A percentile compares a stretch with the other conserved stretches of the same genome.
Conservation (phyloP, 2,888 invertebrate genomes). For the Lottia scabra region DNA sequence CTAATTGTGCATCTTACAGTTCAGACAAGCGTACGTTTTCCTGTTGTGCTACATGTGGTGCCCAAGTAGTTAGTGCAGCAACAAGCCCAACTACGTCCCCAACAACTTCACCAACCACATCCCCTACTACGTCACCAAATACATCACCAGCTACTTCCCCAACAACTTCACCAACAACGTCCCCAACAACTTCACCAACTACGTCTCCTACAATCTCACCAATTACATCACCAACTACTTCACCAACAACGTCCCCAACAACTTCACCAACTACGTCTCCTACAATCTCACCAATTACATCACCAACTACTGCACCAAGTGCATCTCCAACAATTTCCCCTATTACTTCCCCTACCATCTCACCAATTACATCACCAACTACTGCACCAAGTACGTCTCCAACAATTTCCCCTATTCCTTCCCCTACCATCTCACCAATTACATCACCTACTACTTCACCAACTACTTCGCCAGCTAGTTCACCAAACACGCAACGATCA, state of each 20-base stretch:
- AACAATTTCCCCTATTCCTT: not conserved
- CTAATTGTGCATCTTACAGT: not conserved
- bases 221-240: not conserved
- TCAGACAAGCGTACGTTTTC: not conserved
- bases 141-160: not conserved
- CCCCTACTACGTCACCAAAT: not conserved
- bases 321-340: not conserved
- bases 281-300: not conserved
- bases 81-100: not conserved
- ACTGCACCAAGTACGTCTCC: not conserved
- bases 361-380: not conserved
- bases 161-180: not conserved
- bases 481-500: not conserved
- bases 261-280: not conserved
- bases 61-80: not conserved
- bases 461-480: not conserved
- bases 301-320: not conserved
- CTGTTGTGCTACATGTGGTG: not conserved
- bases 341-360: not conserved
- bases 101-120: not conserved
- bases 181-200: not conserved
- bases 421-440: too few species aligned
- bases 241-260: not conserved
- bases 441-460: not conserved
- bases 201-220: not conserved